Conservation (phyloP, 2,797 vertebrate genomes). For the Microcaecilia unicolor region DNA sequence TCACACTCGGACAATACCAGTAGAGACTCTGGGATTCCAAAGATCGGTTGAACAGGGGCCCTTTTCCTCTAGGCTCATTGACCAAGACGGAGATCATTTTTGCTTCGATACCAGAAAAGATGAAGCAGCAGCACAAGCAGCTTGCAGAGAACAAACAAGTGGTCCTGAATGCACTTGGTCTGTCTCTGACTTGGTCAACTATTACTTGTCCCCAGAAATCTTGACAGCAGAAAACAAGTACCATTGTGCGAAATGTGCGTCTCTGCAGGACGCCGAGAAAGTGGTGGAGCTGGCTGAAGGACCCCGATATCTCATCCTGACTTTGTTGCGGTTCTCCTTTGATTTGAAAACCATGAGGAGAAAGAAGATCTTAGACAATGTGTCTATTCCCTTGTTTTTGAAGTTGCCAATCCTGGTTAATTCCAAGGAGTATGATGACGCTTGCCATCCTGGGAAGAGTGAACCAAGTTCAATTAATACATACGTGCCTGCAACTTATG, state of each 20-base stretch:
- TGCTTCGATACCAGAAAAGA: neutral
- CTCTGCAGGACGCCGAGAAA: constrained; percentile 65
- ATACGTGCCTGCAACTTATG: constrained; percentile 43
- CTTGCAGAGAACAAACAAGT: neutral
- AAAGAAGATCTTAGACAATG: constrained; percentile 64
- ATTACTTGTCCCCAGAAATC: constrained; percentile 62
- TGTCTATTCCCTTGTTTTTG: constrained; percentile 56
- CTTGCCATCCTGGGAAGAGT: neutral
- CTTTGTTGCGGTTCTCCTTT: constrained; percentile 62
- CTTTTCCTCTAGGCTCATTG: neutral
- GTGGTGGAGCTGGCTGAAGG: constrained; percentile 57
- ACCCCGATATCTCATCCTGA: constrained; percentile 67
- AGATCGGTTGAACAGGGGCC: neutral
- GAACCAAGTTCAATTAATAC: neutral
- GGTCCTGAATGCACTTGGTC: constrained; percentile 43
- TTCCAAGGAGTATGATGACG: constrained; percentile 14
- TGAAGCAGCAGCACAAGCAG: neutral
- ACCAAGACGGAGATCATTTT: neutral
- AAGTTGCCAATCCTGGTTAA: constrained; percentile 46
- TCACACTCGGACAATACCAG: neutral
- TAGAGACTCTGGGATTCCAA: constrained; percentile 19
- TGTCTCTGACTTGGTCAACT: constrained; percentile 63
- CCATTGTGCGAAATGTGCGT: constrained; percentile 59
- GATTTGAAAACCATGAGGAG: constrained; percentile 59
- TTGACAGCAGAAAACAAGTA: constrained; percentile 66